Evolutionary conservation across 2,797 vertebrate species (phyloP), one percentile per base, ranked within the genome.

Genomic region (Eleutherodactylus coqui): DNA sequence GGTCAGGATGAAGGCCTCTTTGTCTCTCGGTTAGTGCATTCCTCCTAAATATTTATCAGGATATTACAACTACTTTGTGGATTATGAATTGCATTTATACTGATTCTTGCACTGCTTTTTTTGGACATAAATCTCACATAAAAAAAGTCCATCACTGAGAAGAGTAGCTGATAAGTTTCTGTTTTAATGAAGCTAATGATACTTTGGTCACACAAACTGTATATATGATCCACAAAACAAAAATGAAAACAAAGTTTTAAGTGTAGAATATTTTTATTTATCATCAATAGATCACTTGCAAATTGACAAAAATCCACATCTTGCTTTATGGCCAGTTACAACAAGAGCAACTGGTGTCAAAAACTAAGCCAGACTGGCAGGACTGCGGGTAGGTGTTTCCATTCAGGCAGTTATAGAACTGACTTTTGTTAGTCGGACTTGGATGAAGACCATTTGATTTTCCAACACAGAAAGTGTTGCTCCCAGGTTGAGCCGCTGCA

Each of bases 271-370:
- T 27, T 38, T 73, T 73, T 73, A 73, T 73, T 72, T 70, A 17
- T 21, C 19, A 38, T 21, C 3, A 70, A 34, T n/a, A n/a, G 34
- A 17, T 69, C 6, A 36, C 21, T 27, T 43, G 9, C 36, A 41
- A n/a, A 24, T 11, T 24, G 10, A 4, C 67, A 38, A 11, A 38
- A 14, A 17, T 16, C 29, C 14, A 69, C 32, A 67, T 13, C 4
- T 53, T 16, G n/a, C 41, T 29, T 78, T 34, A 83, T 79, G 77
- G 38, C 89, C 89, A 90, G 75, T 88, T 90, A 82, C 90, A 89
- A 53, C 89, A 90, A 21, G 72, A 79, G 34, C 89, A 90, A 67
- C 79, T 82, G n/a, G 85, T 19, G 24, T 90, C 88, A 16, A 90
- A 91, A 49, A 89, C 85, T 3, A 90, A 78, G 24, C 88, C 67